Evolutionary conservation across 2,113 vertebrate genomes (phyloP).

Genomic region (Romanogobio albipinnatus): DNA sequence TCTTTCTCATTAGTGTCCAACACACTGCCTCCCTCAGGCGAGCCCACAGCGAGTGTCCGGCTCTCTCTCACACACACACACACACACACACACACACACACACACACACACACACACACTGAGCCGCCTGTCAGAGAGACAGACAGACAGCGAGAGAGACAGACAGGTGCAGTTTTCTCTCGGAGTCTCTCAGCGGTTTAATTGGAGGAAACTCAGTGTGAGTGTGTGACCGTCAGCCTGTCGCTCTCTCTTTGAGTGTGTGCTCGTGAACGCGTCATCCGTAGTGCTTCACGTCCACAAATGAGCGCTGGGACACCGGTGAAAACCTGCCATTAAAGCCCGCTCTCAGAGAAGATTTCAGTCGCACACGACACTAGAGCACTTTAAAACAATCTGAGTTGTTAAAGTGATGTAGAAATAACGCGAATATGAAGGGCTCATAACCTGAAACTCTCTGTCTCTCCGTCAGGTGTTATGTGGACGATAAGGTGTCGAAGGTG

Average conservation of each 20-base stretch:
- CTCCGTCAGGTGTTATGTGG: constrained; percentile 90
- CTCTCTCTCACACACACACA: constrained; percentile 18
- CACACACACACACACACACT: neutral
- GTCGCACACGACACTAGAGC: too few species aligned
- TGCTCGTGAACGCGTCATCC: neutral
- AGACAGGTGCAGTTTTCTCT: neutral
- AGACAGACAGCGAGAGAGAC: constrained; percentile 21
- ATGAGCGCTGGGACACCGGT: too few species aligned
- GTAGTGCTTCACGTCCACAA: neutral
- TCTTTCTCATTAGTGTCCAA: constrained; percentile 21
- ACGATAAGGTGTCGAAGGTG: constrained; percentile 97
- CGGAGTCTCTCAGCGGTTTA: neutral
- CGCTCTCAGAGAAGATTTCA: too few species aligned
- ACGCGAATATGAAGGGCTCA: neutral
- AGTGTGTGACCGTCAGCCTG: too few species aligned
- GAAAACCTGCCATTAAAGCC: too few species aligned
- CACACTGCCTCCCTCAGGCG: constrained; percentile 43
- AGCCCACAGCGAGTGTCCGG: constrained; percentile 45
- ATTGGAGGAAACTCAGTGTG: neutral
- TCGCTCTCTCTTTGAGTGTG: too few species aligned
- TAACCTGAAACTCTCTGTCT: neutral
- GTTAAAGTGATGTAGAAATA: too few species aligned
- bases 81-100: neutral
- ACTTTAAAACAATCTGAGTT: too few species aligned
- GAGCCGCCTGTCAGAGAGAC: constrained; percentile 30